Evolutionary conservation across 2,888 invertebrate genomes (phyloP), one percentile per base, ranked within the genome.

Genomic region (Drosophila testacea): DNA sequence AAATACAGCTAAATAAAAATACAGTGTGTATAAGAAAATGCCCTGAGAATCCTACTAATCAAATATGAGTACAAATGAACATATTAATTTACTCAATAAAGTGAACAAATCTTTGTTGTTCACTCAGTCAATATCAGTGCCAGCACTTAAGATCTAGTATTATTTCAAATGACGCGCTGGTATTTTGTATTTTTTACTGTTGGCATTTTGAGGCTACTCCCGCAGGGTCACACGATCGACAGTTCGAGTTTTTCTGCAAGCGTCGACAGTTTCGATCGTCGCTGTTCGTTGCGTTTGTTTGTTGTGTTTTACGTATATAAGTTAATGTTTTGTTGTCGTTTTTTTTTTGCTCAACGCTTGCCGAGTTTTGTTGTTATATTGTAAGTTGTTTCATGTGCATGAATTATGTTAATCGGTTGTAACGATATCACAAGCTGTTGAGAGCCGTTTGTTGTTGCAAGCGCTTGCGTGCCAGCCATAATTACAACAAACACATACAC

Each of bases 211-310:
- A 10, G 4, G 38, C 44, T 41, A 34, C 39, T 13, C 13, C 13
- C 11, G 13, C 11, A 63, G 73, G 51, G 69, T 46, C 73, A 56
- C 65, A 64, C 64, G 69, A 70, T 70, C 69, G 13, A 36, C 44
- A 69, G 69, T 63, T 63, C 54, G 56, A 41, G 65, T 73, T 73
- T 70, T 30, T 72, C 22, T 64, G 46, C 51, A 13, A 52, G 55
- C 52, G 57, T 44, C 28, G 47, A 39, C 52, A 34, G 39, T 47
- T 48, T 39, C 38, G 9, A 0, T 30, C 10, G 22, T 22, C 22
- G 73, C 36, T 42, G 28, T 13, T 60, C 13, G 11, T 6, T 13
- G 46, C 32, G 22, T 22, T 48, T 41, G 5, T 16, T 22, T 22
- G 2, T 22, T 22, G 22, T 22, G 28, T 61, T 28, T 44, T 32